A percentile compares a stretch with the other conserved stretches of the same genome.
phyloP scores from a whole-genome alignment of 1,140 invertebrate genomes.

The Campodea augens region DNA sequence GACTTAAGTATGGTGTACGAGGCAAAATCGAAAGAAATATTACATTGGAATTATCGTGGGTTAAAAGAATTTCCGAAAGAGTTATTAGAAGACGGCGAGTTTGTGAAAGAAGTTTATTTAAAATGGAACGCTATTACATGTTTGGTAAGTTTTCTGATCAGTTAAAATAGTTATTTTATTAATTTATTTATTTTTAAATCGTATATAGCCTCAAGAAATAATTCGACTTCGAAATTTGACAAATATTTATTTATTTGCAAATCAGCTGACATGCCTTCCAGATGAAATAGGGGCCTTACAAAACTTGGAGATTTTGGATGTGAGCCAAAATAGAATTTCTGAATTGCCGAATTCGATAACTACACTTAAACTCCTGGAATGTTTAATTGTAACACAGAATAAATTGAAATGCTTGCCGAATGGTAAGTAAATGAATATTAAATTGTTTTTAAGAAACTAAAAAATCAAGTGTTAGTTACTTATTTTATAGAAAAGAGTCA shows the following conservation, averaged over 20 bases:
- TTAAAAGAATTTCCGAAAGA: slow-evolving; percentile 6
- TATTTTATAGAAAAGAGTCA: no score
- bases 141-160: no score
- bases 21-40: neutral
- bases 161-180: no score
- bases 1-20: no score
- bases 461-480: no score
- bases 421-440: no score
- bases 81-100: slow-evolving; percentile 2
- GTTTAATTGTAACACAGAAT: slow-evolving; percentile 5
- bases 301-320: slow-evolving; percentile 5
- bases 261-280: slow-evolving; percentile 5
- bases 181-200: neutral
- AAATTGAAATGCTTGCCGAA: slow-evolving; percentile 2
- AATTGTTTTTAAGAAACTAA: no score
- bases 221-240: slow-evolving; percentile 7
- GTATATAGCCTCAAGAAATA: slow-evolving; percentile 7
- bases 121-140: slow-evolving; percentile 8
- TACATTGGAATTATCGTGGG: slow-evolving; percentile 11
- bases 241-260: slow-evolving; percentile 10
- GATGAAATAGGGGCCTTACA: slow-evolving; percentile 4
- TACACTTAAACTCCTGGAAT: slow-evolving; percentile 1
- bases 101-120: slow-evolving; percentile 8
- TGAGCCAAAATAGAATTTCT: slow-evolving; percentile 8
- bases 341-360: slow-evolving; percentile 5